These are phyloP conservation scores for Himantopus leucocephalus DNA, from an alignment of 2,113 vertebrate species.

Conservation along the genomic window DNA sequence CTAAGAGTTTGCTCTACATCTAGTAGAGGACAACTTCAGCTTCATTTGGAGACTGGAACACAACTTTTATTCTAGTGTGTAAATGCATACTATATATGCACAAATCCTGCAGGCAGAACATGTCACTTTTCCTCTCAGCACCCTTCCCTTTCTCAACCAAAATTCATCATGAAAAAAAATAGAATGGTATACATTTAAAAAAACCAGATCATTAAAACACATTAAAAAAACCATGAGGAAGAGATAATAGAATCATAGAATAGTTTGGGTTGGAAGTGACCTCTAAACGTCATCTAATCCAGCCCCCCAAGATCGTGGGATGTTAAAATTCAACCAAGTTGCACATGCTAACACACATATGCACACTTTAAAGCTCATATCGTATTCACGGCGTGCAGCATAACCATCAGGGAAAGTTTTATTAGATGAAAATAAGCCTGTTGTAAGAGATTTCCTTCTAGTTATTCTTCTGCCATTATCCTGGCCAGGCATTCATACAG, in stretches of 20 bases:
- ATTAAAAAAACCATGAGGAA: not conserved
- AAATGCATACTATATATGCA: not conserved
- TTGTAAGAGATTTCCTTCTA: conserved; percentile 78
- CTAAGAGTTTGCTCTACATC: not conserved
- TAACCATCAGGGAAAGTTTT: conserved; percentile 71
- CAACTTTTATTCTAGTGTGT: not conserved
- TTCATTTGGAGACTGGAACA: not conserved
- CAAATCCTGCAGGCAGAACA: not conserved
- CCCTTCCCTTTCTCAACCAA: not conserved
- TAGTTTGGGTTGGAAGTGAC: not conserved
- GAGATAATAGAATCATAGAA: not conserved
- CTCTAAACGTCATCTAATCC: not conserved
- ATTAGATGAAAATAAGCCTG: conserved; percentile 79
- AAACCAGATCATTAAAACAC: not conserved
- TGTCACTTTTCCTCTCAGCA: not conserved
- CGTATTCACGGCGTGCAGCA: conserved; percentile 63
- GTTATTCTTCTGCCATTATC: conserved; percentile 75
- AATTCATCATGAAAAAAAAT: not conserved
- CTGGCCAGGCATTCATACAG: conserved; percentile 60
- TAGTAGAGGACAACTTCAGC: not conserved
- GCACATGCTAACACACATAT: conserved; percentile 1
- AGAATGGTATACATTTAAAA: not conserved
- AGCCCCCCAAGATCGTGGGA: not conserved
- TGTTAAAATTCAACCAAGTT: conserved; percentile 6
- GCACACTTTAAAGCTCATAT: conserved; percentile 57